Base-by-base conservation (phyloP, 2,888 invertebrate species). In the Netelia virgata region DNA sequence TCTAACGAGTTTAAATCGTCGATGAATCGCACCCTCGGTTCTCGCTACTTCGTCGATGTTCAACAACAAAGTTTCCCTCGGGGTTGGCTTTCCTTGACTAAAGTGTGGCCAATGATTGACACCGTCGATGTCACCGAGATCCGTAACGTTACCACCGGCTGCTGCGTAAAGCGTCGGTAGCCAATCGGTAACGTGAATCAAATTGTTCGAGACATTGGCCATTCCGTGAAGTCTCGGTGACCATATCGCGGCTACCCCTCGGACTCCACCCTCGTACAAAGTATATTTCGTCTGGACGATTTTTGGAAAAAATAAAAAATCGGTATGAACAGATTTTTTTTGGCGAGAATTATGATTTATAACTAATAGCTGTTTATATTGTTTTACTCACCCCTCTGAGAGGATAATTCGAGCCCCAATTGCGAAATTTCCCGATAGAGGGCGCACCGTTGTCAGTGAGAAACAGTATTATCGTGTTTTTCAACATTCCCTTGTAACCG, bases 171-270 rank as follows among this genome's bases (percentile, higher is more conserved):
- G 93, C 0, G 96, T 97, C 1, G 97, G 96, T 28, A 96, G 89
- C 96, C 96, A 96, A 91, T 97, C 97, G 18, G 95, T 94, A 64
- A 96, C 95, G 90, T 96, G 96, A 92, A 96, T 94, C 90, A 96
- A 90, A 83, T 95, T 94, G 82, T 95, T 94, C 2, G 95, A 95
- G 8, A 96, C 95, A 68, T 95, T 93, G 83, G 95, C 95, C 9
- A 94, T 94, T 83, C 94, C 93, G 69, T 95, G 94, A 69, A 95
- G 92, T 59, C 94, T 90, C 0, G 96, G 95, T 89, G 96, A 96
- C 96, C 96, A 96, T 53, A 97, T 92, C n/a, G 96, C 95, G 0
- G 96, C 95, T 0, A 95, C 94, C 8, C 95, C 95, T 82, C 96
- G 93, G 10, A 96, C 95, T 0, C 96, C 96, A 8, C 97, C 97